These are phyloP conservation scores for Yoshiicerus persimilis DNA, from an alignment of 1,140 invertebrate genomes.

Conservation along the genomic window DNA sequence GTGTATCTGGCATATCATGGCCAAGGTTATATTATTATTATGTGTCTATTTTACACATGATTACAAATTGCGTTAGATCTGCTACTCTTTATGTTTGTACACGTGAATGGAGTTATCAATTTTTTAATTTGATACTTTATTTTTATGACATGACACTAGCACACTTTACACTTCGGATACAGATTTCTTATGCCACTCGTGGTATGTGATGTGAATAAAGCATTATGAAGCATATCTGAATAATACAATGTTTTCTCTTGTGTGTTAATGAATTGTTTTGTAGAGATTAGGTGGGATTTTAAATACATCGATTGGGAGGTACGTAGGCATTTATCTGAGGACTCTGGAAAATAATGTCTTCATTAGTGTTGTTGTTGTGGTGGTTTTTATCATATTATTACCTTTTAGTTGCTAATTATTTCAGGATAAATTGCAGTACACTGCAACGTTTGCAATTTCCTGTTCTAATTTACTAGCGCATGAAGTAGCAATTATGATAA, in stretches of 20 bases:
- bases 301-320: too few species aligned
- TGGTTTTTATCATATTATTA: neutral
- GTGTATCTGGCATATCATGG: too few species aligned
- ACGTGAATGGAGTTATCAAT: neutral
- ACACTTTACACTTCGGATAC: neutral
- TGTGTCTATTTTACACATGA: neutral
- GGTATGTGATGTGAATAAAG: neutral
- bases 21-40: neutral
- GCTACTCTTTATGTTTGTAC: neutral
- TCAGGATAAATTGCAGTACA: neutral
- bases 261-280: neutral
- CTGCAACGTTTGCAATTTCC: neutral
- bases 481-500: neutral
- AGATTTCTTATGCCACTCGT: neutral
- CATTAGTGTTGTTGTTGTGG: neutral
- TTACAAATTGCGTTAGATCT: neutral
- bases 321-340: neutral
- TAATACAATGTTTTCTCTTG: neutral
- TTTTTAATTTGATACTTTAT: neutral
- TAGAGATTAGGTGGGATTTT: neutral
- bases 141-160: neutral
- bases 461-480: neutral
- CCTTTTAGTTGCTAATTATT: neutral
- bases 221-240: neutral
- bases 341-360: neutral